Percentiles rank a stretch among this genome's conserved stretches.
phyloP scores from a whole-genome alignment of 2,888 invertebrate species.

The Lithophane ornitopus region DNA sequence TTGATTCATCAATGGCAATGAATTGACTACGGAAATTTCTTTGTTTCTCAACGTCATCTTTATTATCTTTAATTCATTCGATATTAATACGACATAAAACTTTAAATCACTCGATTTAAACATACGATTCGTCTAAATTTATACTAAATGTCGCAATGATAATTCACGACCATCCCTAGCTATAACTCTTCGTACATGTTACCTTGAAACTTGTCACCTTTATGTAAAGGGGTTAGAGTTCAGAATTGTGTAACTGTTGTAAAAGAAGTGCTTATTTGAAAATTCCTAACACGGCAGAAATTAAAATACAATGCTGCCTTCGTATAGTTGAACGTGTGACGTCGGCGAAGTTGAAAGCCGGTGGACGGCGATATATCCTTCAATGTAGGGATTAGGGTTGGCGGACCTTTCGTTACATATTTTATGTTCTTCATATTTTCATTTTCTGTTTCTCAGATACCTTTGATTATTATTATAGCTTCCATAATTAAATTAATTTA shows the following conservation, averaged over 20 bases:
- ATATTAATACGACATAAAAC: constrained; percentile 63
- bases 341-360: constrained; percentile 86
- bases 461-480: too few species aligned
- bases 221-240: constrained; percentile 55
- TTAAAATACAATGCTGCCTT: constrained; percentile 87
- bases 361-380: constrained; percentile 85
- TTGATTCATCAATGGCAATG: constrained; percentile 20
- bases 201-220: constrained; percentile 53
- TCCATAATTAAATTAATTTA: too few species aligned
- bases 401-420: constrained; percentile 17
- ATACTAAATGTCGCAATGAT: constrained; percentile 69
- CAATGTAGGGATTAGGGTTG: constrained; percentile 77
- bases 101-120: constrained; percentile 65
- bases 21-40: constrained; percentile 5
- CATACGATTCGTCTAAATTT: constrained; percentile 73
- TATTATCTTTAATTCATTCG: constrained; percentile 62
- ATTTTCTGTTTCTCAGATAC: too few species aligned
- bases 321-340: constrained; percentile 83
- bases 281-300: constrained; percentile 83
- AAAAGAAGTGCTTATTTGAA: constrained; percentile 75
- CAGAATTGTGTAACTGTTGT: constrained; percentile 58
- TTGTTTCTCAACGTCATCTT: constrained; percentile 37
- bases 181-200: constrained; percentile 55
- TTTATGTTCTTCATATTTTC: too few species aligned
- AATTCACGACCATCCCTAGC: constrained; percentile 67